Conservation (phyloP, 2,888 invertebrate genomes). For the Schizotus pectinicornis region DNA sequence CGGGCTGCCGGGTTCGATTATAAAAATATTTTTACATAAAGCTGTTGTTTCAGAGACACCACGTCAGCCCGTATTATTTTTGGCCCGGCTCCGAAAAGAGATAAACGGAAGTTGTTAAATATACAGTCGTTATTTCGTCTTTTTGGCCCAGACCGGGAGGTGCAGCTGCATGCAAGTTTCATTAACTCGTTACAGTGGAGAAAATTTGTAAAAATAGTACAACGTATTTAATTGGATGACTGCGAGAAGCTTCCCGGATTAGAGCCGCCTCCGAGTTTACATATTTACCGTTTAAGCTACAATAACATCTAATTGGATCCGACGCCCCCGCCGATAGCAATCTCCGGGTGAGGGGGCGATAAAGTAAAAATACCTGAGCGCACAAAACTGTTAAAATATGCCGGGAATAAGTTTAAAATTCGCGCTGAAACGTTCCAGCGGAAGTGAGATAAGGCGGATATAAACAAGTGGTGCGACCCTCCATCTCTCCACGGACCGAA, state of each 20-base stretch:
- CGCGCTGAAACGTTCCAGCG: slow-evolving; percentile 42
- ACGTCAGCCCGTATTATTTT: slow-evolving; percentile 19
- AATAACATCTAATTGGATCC: slow-evolving; percentile 17
- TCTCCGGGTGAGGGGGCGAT: slow-evolving; percentile 2
- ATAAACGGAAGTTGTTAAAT: slow-evolving; percentile 29
- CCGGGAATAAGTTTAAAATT: slow-evolving; percentile 40
- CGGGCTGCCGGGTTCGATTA: slow-evolving; percentile 8
- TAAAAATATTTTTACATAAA: slow-evolving; percentile 13
- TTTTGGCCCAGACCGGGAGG: slow-evolving; percentile 21
- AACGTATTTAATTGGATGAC: slow-evolving; percentile 32
- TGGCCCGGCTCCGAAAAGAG: slow-evolving; percentile 20
- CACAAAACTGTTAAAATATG: slow-evolving; percentile 36
- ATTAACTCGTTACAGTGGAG: slow-evolving; percentile 22
- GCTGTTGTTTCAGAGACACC: slow-evolving; percentile 9
- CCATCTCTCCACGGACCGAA: slow-evolving; percentile 29
- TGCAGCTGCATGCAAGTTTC: slow-evolving; percentile 37
- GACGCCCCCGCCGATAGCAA: slow-evolving; percentile 12
- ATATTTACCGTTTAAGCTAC: slow-evolving; percentile 8
- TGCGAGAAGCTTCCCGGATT: slow-evolving; percentile 3
- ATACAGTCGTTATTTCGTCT: slow-evolving; percentile 17
- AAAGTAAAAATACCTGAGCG: slow-evolving; percentile 30
- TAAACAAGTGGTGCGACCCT: slow-evolving; percentile 47
- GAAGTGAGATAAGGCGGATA: slow-evolving; percentile 50
- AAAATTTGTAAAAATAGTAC: slow-evolving; percentile 36
- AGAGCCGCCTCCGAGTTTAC: slow-evolving; percentile 7